Evolutionary conservation across 37 sponge, comb jelly and placozoan genomes (phyloP), one percentile per base, ranked within the genome.

Genomic region (Haliclona indistincta): DNA sequence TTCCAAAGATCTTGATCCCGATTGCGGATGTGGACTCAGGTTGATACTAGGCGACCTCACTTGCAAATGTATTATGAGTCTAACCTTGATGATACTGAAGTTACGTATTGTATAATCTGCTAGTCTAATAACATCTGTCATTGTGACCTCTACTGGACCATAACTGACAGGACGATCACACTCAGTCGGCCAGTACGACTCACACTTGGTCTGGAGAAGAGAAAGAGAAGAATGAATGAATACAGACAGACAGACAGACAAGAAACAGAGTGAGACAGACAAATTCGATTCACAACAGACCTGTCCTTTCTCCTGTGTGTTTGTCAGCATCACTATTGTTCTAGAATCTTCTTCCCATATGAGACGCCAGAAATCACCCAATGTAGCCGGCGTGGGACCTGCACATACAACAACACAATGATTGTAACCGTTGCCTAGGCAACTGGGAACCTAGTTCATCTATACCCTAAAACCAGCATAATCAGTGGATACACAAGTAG

Each of bases 341-440:
- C 60, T n/a, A 15, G 42, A 36, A 38, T 84, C 70, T 68, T 98
- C 83, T 52, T 98, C 99, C 90, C 94, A 98, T 2, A 98, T 87
- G 93, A 98, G 76, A 4, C 96, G 43, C 99, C 99, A 98, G 79
- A 98, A 98, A 63, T 95, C 99, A 51, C 58, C 68, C 25, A 80
- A 43, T 1, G 96, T 98, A 30, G 58, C 66, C 32, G 71, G 73
- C 36, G 89, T 55, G 22, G 99, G 96, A 49, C 93, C 87, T 89
- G 43, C 38, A 34, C 56, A 63, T 15, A 25, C 33, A 71, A 55
- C n/a, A 70, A 17, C 62, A n/a, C n/a, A n/a, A n/a, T n/a, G n/a
- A n/a, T n/a, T n/a, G n/a, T n/a, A n/a, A n/a, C n/a, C n/a, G n/a
- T n/a, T n/a, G n/a, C n/a, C n/a, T n/a, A n/a, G n/a, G n/a, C n/a